These are phyloP conservation scores for Nettapus auritus DNA, from an alignment of 2,113 vertebrate genomes.

Conservation along the genomic window DNA sequence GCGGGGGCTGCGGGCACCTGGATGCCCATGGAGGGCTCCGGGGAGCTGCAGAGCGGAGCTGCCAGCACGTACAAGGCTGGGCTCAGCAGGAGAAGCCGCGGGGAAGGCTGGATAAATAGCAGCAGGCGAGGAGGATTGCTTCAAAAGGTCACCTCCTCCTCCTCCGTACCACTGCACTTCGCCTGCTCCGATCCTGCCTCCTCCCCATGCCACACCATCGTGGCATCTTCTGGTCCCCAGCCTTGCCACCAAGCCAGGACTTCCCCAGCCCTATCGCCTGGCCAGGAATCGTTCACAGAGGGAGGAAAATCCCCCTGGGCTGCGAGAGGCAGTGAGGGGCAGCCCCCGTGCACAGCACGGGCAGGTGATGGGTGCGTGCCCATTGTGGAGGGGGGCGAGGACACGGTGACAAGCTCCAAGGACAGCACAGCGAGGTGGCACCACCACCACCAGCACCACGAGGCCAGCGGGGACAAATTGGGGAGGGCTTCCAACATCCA, in stretches of 20 bases:
- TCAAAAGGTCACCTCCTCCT: constrained; percentile 46
- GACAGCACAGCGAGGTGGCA: too few relatives aligned
- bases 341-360: too few relatives aligned
- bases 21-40: too few relatives aligned
- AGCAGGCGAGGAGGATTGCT: neutral
- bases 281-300: neutral
- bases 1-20: too few relatives aligned
- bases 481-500: too few relatives aligned
- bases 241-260: neutral
- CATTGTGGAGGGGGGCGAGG: too few relatives aligned
- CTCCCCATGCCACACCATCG: neutral
- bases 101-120: constrained; percentile 41
- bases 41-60: neutral
- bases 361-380: too few relatives aligned
- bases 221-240: neutral
- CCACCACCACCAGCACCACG: too few relatives aligned
- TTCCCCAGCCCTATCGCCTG: neutral
- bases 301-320: neutral
- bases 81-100: neutral
- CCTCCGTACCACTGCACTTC: neutral
- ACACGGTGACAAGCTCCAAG: too few relatives aligned
- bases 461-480: too few relatives aligned
- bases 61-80: accelerated
- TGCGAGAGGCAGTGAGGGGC: neutral
- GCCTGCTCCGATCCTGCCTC: neutral